A percentile compares a stretch with the other conserved stretches of the same genome.
Conservation (phyloP, 2,797 vertebrate species). For the Acanthopagrus latus region DNA sequence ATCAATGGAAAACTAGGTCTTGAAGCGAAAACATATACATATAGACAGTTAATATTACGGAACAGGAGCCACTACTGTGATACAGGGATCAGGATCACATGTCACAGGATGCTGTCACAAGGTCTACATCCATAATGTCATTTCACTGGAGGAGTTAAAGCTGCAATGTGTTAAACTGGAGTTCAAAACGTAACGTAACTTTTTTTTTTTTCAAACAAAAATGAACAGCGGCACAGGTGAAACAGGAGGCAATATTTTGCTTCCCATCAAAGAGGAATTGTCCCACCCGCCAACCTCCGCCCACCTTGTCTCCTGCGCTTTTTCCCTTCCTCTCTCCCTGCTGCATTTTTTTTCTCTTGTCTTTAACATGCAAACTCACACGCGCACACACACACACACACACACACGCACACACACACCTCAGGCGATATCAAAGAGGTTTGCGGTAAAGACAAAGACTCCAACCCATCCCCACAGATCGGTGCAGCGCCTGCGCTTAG, state of each 20-base stretch:
- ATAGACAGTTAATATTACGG: background rate
- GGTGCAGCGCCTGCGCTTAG: conserved; percentile 40
- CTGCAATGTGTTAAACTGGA: too few relatives aligned
- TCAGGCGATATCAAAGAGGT: conserved; percentile 71
- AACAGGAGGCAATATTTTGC: conserved; percentile 36
- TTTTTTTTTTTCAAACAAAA: too few relatives aligned
- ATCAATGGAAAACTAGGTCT: too few relatives aligned
- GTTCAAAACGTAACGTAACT: too few relatives aligned
- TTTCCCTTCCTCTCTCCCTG: conserved; percentile 25
- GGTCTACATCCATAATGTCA: conserved; percentile 17
- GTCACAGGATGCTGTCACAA: conserved; percentile 31
- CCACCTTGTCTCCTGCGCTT: conserved; percentile 17
- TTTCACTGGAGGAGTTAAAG: conserved; percentile 16
- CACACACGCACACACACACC: conserved; percentile 5
- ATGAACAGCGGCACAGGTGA: conserved; percentile 15
- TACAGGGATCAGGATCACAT: conserved; percentile 31
- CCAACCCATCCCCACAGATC: conserved; percentile 60
- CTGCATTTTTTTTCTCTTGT: conserved; percentile 3
- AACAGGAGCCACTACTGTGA: background rate
- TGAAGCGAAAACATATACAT: background rate
- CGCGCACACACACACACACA: background rate
- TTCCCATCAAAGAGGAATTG: conserved; percentile 32
- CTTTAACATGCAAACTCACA: conserved; percentile 40
- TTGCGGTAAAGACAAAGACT: conserved; percentile 77
- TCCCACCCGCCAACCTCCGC: conserved; percentile 18